phyloP scores from a whole-genome alignment of 2,888 invertebrate species.

The Graphium colonna region DNA sequence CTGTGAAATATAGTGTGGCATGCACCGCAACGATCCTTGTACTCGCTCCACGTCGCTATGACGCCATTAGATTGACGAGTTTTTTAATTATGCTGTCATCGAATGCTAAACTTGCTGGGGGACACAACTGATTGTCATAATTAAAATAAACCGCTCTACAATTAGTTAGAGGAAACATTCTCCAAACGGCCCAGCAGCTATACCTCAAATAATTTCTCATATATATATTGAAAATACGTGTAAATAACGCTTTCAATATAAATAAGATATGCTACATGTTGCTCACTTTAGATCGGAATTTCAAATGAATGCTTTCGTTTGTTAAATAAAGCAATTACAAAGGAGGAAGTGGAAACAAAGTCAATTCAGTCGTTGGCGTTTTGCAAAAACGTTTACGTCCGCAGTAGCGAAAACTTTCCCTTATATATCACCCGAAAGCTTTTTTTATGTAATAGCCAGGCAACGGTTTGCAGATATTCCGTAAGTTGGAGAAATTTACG shows the following conservation, averaged over 20 bases:
- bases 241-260: too few species aligned
- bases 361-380: constrained; percentile 1
- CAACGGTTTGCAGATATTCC: constrained; percentile 22
- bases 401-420: constrained; percentile 8
- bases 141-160: background rate
- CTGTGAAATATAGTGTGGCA: constrained; percentile 14
- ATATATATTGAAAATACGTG: too few species aligned
- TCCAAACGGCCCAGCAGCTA: background rate
- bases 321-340: constrained; percentile 6
- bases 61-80: constrained; percentile 33
- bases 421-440: constrained; percentile 15
- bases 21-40: constrained; percentile 16
- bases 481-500: constrained; percentile 22
- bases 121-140: background rate
- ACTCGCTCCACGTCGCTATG: constrained; percentile 25
- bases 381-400: constrained; percentile 8
- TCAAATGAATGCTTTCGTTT: too few species aligned
- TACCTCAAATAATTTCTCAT: too few species aligned
- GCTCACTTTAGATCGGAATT: too few species aligned
- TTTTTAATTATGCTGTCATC: constrained; percentile 30
- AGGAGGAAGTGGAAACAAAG: constrained; percentile 6
- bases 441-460: constrained; percentile 21
- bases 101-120: constrained; percentile 1
- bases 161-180: background rate
- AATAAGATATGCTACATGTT: too few species aligned